Evolutionary conservation across 2,113 vertebrate species (phyloP).

Genomic region (Erythrocercus mccallii): DNA sequence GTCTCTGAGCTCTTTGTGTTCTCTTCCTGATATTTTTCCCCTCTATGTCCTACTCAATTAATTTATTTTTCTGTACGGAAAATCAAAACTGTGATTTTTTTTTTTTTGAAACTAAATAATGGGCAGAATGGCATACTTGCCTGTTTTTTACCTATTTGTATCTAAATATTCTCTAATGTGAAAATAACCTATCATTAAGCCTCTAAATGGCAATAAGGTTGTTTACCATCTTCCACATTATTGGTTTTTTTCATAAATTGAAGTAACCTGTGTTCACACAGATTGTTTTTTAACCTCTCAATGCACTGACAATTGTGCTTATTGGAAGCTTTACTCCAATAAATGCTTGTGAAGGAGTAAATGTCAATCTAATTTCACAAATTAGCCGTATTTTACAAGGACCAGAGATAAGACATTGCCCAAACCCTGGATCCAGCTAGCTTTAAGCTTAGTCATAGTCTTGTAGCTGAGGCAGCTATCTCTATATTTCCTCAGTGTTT

Average conservation of each 20-base stretch:
- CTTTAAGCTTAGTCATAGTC: background rate
- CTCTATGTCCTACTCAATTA: accelerated
- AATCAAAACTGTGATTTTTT: background rate
- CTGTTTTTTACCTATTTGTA: background rate
- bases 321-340: background rate
- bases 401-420: background rate
- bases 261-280: background rate
- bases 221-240: background rate
- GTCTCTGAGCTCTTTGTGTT: background rate
- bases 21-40: background rate
- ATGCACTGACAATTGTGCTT: background rate
- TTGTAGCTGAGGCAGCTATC: background rate
- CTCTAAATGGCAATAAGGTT: background rate
- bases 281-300: background rate
- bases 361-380: background rate
- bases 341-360: background rate
- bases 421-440: background rate
- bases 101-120: background rate
- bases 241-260: background rate
- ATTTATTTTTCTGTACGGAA: background rate
- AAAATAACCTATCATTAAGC: background rate
- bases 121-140: background rate
- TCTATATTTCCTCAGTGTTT: background rate
- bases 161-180: background rate
- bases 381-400: background rate